Percentiles rank a stretch among this genome's conserved stretches.
phyloP scores from a whole-genome alignment of 2,797 vertebrate genomes.

The Acridotheres tristis region DNA sequence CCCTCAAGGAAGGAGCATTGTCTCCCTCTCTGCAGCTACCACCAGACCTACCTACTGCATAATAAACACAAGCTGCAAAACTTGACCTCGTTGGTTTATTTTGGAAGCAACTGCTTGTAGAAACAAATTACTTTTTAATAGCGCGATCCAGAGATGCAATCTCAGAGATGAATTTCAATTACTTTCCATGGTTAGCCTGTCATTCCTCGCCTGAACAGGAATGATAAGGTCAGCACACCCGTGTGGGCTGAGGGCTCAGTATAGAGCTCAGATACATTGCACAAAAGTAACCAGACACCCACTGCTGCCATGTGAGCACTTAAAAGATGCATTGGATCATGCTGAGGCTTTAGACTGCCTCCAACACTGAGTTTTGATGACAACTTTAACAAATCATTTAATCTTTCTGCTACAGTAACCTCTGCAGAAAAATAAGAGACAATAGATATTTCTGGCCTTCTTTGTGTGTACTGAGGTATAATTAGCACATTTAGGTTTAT shows the following conservation, averaged over 20 bases:
- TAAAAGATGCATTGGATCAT: background rate
- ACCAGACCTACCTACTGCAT: background rate
- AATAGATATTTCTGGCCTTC: background rate
- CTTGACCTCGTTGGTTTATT: conserved; percentile 10
- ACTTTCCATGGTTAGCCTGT: conserved; percentile 41
- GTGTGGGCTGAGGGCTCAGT: background rate
- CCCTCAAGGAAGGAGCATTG: background rate
- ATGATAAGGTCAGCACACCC: conserved; percentile 33
- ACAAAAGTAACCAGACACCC: background rate
- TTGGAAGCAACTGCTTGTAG: conserved; percentile 42
- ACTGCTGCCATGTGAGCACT: background rate
- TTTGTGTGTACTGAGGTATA: background rate
- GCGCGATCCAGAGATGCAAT: background rate
- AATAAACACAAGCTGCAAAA: background rate
- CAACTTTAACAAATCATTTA: background rate
- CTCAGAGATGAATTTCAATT: conserved; percentile 58
- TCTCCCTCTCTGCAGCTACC: background rate
- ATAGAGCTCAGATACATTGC: background rate
- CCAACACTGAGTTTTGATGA: background rate
- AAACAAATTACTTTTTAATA: conserved; percentile 59
- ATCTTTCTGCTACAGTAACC: background rate
- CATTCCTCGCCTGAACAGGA: conserved; percentile 36
- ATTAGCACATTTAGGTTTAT: background rate
- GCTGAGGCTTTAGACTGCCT: background rate
- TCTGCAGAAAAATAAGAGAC: background rate